Base-by-base conservation (phyloP, 2,113 vertebrate species). In the Macrotis lagotis region DNA sequence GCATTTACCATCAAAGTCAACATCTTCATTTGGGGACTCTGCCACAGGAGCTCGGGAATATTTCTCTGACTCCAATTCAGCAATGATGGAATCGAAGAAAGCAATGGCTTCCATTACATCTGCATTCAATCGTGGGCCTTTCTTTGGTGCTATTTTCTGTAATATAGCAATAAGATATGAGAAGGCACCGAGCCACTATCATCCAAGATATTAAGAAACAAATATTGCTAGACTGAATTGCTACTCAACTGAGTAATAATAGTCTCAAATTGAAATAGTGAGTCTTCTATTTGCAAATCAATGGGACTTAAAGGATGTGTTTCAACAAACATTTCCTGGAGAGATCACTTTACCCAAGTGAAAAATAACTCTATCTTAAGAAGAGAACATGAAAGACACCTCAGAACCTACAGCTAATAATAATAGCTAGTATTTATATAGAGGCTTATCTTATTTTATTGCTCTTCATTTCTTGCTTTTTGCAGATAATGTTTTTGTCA, bases 1-100 rank as follows among this genome's bases (percentile, higher is more conserved):
- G 88, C 48, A 97, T 99, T 95, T 96, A 99, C 99, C 99, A 94
- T 99, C 99, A 83, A 99, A 99, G 97, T 99, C 99, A 88, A 99
- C 99, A 1, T 99, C 99, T 90, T 98, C 99, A 2, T 99, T 98
- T 25, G 98, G 98, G 31, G 98, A 97, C 47, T 99, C 98, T 6
- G 48, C 0, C 0, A 97, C 95, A 22, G 98, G 97, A 48, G 97
- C 96, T 98, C 98, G 99, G 0, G 92, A 94, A 59, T 91, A 92
- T 55, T 98, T 98, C 94, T 99, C 99, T 49, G 98, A 98, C 93
- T 99, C 99, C 96, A 99, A 98, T 97, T 99, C 99, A 74, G 99
- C 99, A 47, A 99, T 99, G 94, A 99, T 98, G 0, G 98, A 98
- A 90, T 99, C 99, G 8, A 99, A 99, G 98, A 99, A 99, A 96